Evolutionary conservation across 1,140 invertebrate species (phyloP), one percentile per base, ranked within the genome.

Genomic region (Trachymyrmex septentrionalis): DNA sequence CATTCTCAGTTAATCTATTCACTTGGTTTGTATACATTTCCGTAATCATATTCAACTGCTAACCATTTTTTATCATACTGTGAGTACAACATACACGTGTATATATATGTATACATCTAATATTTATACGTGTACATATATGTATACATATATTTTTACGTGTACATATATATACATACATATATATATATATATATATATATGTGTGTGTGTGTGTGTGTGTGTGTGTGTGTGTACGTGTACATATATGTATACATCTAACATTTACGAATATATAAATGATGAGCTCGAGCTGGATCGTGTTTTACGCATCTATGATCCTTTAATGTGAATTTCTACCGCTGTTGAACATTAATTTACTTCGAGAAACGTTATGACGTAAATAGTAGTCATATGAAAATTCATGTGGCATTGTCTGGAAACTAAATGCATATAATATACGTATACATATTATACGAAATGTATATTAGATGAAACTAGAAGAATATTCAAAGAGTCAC

Each of bases 401-500:
- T 81, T 57, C 55, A 55, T 69, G 34, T 78, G 30, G 38, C 48
- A 50, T 63, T 69, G 48, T 44, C 48, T 53, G 48, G 16, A 30
- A 57, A 81, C 30, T 76, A 63, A 73, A 63, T 66, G 57, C 48
- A 44, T 34, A 48, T 50, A 77, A 71, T 50, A 59, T 19, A n/a
- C n/a, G 14, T 78, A 86, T 44, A 85, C 14, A 27, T 6, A 82
- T 61, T 30, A 21, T 76, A 44, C 55, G 27, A 48, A 24, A 44
- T 80, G 16, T 86, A 86, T 69, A 81, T 19, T 66, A 69, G 30
- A 44, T 81, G 50, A 67, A 50, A 67, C 66, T 86, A 69, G 21
- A 24, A 57, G 27, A 69, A 80, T 19, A 10, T 82, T 82, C 80
- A 48, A 30, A 73, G 80, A 82, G 30, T 82, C 75, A 76, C 72